Base-by-base conservation (phyloP, 2,888 invertebrate genomes). In the Lycophotia porphyrea region DNA sequence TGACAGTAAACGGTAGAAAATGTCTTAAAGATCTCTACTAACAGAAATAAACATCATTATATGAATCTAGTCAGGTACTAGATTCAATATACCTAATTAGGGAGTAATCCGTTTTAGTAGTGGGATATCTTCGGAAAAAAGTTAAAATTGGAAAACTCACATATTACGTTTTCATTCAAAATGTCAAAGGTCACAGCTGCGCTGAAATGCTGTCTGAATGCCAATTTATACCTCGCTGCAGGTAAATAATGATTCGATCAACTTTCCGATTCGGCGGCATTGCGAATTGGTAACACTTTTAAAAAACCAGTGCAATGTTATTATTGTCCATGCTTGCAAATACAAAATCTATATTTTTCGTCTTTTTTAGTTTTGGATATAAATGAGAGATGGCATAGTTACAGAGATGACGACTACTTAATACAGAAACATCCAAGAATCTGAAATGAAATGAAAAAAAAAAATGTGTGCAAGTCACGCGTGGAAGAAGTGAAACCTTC, bases 201-300 rank as follows among this genome's bases (percentile, higher is more conserved):
- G 55, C 36, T 21, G 27, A 31, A 68, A 47, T 5, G 44, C 47
- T 58, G 39, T 39, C 31, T 47, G 63, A 49, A 60, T 27, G 80
- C 63, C 58, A 78, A 39, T 15, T 1, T 15, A 34, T 15, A 18
- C 2, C 5, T 44, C n/a, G 24, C 9, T 68, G 44, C 44, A 68
- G 31, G 31, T 69, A 47, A 77, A 49, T 68, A 60, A 83, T 78
- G 44, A n/a, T 13, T 39, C 66, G 24, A 67, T 55, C 13, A 66
- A 66, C 31, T 39, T 55, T 63, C 15, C 27, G 1, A 27, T 52
- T 58, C 1, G 11, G 31, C 1, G 11, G 18, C 21, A 27, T 42
- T 47, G 42, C 3, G 15, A 36, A 80, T 73, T 31, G 27, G 42
- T 31, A 36, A 61, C 21, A 61, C n/a, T 44, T 52, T 15, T n/a